Evolutionary conservation across 2,113 vertebrate genomes (phyloP).

Genomic region (Forbesichthys agassizii): DNA sequence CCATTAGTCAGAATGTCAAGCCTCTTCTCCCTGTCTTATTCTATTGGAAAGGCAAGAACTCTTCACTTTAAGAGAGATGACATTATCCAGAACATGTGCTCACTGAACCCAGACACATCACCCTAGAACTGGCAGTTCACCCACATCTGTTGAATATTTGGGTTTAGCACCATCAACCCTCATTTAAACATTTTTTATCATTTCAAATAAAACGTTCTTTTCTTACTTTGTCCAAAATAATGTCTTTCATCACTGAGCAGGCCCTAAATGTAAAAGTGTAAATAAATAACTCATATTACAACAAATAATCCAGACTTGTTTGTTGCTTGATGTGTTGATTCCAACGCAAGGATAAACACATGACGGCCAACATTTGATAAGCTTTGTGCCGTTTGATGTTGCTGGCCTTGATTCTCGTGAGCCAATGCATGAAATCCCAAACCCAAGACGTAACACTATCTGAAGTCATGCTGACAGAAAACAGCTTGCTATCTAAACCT

Average conservation of each 20-base stretch:
- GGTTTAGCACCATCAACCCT: slow-evolving; percentile 22
- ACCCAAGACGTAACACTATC: slow-evolving; percentile 24
- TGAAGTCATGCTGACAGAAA: slow-evolving; percentile 14
- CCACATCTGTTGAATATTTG: slow-evolving; percentile 37
- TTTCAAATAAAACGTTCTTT: slow-evolving; percentile 38
- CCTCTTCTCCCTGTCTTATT: slow-evolving; percentile 4
- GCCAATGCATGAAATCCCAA: slow-evolving; percentile 31
- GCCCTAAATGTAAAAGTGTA: neutral
- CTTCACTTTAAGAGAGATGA: slow-evolving; percentile 10
- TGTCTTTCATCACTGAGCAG: neutral
- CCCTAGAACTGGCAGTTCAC: slow-evolving; percentile 18
- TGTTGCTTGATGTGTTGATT: slow-evolving; percentile 23
- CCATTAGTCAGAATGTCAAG: slow-evolving; percentile 15
- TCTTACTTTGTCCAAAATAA: slow-evolving; percentile 5
- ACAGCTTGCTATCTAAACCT: neutral
- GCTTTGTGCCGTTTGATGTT: slow-evolving; percentile 48
- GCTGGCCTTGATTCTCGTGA: slow-evolving; percentile 3
- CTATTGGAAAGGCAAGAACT: neutral
- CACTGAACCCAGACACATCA: slow-evolving; percentile 50
- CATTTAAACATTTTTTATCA: slow-evolving; percentile 33
- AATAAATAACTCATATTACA: neutral
- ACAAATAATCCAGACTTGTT: neutral
- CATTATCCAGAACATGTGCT: slow-evolving; percentile 15
- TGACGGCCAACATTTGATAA: slow-evolving; percentile 30
- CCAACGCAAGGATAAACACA: slow-evolving; percentile 13